Conservation (phyloP, 2,797 vertebrate species). For the Pogoniulus pusillus region DNA sequence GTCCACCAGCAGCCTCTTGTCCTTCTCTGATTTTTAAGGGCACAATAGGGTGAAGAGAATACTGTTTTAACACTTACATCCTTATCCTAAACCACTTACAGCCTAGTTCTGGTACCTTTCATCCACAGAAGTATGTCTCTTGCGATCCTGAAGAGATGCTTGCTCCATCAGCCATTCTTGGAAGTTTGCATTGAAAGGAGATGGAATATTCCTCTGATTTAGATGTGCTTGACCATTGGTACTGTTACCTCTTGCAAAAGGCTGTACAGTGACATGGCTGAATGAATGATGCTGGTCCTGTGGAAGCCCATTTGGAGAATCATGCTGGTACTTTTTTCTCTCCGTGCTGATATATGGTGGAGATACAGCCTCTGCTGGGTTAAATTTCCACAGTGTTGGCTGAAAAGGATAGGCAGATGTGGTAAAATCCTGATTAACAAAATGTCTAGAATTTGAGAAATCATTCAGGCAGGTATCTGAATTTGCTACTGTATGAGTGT, state of each 20-base stretch:
- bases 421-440: slow-evolving; percentile 10
- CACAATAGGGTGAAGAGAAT: background rate
- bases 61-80: background rate
- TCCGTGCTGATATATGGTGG: background rate
- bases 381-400: background rate
- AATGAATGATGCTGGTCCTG: background rate
- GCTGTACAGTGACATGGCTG: background rate
- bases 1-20: background rate
- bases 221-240: background rate
- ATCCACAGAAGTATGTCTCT: background rate
- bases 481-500: slow-evolving; percentile 1
- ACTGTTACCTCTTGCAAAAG: background rate
- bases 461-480: slow-evolving; percentile 44
- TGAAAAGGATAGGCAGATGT: background rate
- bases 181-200: background rate
- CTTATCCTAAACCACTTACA: slow-evolving; percentile 48
- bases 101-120: slow-evolving; percentile 42
- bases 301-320: background rate
- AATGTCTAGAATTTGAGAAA: background rate
- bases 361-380: background rate
- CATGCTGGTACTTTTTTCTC: background rate
- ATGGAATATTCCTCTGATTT: background rate
- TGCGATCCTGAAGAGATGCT: background rate
- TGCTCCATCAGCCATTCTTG: background rate
- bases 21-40: background rate